Percentiles rank a stretch among this genome's conserved stretches.
These are phyloP conservation scores for Sphinx pinastri DNA, from an alignment of 2,888 invertebrate species.

Conservation along the genomic window DNA sequence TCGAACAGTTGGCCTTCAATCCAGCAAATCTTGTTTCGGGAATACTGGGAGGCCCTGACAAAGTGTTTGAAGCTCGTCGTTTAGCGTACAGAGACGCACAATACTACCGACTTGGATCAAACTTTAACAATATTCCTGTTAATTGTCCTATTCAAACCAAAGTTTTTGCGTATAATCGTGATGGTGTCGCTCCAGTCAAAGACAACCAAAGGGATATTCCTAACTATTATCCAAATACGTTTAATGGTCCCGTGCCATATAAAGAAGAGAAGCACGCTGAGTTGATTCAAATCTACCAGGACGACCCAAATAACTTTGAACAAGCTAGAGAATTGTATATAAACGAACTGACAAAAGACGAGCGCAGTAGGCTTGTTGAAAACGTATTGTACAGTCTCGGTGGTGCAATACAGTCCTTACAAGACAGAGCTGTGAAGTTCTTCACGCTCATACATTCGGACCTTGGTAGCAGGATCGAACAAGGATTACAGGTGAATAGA, in stretches of 20 bases:
- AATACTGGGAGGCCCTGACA: constrained; percentile 94
- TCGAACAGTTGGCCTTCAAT: constrained; percentile 94
- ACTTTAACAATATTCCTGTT: constrained; percentile 94
- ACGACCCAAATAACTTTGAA: constrained; percentile 93
- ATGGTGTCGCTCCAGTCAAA: constrained; percentile 89
- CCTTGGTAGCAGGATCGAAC: constrained; percentile 84
- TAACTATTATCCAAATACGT: constrained; percentile 98
- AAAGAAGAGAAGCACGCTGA: constrained; percentile 81
- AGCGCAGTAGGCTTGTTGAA: constrained; percentile 87
- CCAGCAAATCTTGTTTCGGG: constrained; percentile 95
- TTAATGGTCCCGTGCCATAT: constrained; percentile 90
- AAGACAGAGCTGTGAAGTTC: constrained; percentile 87
- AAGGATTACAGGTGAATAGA: constrained; percentile 51
- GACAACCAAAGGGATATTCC: constrained; percentile 94
- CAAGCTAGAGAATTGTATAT: constrained; percentile 92
- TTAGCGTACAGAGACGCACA: constrained; percentile 96
- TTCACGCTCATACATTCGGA: constrained; percentile 91
- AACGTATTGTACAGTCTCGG: constrained; percentile 91
- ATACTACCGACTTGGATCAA: constrained; percentile 91
- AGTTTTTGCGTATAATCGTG: constrained; percentile 91
- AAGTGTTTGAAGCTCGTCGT: constrained; percentile 92
- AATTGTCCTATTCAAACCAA: constrained; percentile 93
- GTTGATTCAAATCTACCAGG: constrained; percentile 84
- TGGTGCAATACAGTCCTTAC: constrained; percentile 86
- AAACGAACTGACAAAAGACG: constrained; percentile 89